These are phyloP conservation scores for Bombus polaris DNA, from an alignment of 1,140 invertebrate species.

Conservation along the genomic window DNA sequence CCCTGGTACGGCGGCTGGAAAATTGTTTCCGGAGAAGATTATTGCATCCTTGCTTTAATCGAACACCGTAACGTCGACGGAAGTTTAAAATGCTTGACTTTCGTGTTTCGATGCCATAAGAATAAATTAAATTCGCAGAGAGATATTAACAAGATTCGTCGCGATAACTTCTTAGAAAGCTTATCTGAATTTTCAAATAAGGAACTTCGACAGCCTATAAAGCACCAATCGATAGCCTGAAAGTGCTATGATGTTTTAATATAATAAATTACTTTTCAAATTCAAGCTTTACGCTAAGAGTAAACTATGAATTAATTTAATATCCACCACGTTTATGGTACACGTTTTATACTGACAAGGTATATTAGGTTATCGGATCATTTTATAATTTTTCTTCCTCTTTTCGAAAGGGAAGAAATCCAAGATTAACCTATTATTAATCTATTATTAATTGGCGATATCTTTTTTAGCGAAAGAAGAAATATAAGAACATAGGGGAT, in stretches of 20 bases:
- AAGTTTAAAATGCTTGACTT: constrained; percentile 31
- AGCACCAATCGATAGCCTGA: neutral
- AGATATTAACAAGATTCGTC: neutral
- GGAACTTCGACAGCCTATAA: neutral
- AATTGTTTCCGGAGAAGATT: constrained; percentile 53
- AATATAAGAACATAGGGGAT: too few relatives aligned
- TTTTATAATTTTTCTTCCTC: too few relatives aligned
- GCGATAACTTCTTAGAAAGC: neutral
- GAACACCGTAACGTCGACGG: constrained; percentile 6
- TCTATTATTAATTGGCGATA: too few relatives aligned
- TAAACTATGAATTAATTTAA: too few relatives aligned
- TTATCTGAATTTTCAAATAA: neutral
- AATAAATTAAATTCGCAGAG: constrained; percentile 25
- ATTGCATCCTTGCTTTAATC: constrained; percentile 45
- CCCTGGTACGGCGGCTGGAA: neutral
- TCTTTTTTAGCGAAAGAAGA: too few relatives aligned
- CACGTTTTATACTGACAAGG: too few relatives aligned
- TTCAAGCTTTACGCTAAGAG: too few relatives aligned
- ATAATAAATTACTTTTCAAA: neutral
- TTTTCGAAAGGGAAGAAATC: too few relatives aligned
- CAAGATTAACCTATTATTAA: too few relatives aligned
- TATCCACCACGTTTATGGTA: too few relatives aligned
- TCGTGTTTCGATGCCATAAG: constrained; percentile 16
- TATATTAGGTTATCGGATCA: too few relatives aligned
- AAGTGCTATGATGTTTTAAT: neutral